Conservation (phyloP, 2,113 vertebrate genomes). For the Proterorhinus semilunaris region DNA sequence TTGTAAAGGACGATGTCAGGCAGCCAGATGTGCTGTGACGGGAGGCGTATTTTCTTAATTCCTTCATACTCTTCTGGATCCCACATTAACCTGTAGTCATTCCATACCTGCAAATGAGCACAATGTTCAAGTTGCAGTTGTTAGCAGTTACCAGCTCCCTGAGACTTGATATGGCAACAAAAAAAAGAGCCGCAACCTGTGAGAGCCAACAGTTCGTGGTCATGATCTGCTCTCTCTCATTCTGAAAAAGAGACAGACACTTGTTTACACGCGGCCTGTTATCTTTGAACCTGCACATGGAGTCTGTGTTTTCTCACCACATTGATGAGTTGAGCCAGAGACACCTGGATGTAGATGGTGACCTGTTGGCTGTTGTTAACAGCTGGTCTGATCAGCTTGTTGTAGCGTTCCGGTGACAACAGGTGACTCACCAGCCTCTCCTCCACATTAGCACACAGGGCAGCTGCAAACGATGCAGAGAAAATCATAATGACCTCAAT, state of each 20-base stretch:
- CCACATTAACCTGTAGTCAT: conserved; percentile 81
- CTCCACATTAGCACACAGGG: conserved; percentile 72
- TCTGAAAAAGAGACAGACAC: conserved; percentile 64
- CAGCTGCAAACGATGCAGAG: conserved; percentile 49
- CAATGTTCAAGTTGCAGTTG: background rate
- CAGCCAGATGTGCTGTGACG: conserved; percentile 81
- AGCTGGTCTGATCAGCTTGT: conserved; percentile 80
- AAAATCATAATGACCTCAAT: background rate
- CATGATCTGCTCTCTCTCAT: conserved; percentile 84
- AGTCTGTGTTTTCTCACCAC: conserved; percentile 68
- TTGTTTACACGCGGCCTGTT: background rate
- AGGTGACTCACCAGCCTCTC: conserved; percentile 76
- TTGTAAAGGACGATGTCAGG: conserved; percentile 83
- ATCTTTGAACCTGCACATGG: background rate
- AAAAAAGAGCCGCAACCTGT: conserved; percentile 62
- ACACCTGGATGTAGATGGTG: conserved; percentile 79
- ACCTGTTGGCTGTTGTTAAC: conserved; percentile 81
- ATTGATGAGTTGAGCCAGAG: conserved; percentile 80
- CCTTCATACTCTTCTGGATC: conserved; percentile 79
- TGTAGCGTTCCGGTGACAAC: conserved; percentile 77
- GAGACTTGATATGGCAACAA: background rate
- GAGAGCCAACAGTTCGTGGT: conserved; percentile 82
- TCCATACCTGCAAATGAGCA: conserved; percentile 69
- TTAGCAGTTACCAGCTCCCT: background rate
- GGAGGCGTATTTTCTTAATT: conserved; percentile 78